Evolutionary conservation across 2,113 vertebrate genomes (phyloP), one percentile per base, ranked within the genome.

Genomic region (Dromas ardeola): DNA sequence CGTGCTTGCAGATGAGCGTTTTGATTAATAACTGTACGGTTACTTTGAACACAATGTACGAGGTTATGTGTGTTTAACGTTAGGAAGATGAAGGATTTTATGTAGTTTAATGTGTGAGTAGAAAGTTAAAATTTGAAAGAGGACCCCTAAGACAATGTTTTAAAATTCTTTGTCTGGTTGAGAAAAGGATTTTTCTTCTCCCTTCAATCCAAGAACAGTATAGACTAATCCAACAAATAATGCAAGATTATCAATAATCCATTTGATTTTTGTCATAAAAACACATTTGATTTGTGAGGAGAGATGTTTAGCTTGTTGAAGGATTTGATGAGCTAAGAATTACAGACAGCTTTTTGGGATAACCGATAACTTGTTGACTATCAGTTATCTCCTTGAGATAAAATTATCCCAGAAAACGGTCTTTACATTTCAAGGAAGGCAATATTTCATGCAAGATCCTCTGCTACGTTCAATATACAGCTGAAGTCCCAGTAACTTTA

Each of bases 41-140:
- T 29, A 2, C 50, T 29, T 18, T 5, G 7, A 5, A 20, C 8
- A 8, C 5, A 0, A 21, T 15, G 9, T 9, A 0, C 7, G 45
- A 23, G 45, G 45, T 11, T 23, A 0, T 1, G 18, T 8, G 30
- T 42, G 18, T 8, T 53, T 47, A 1, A 10, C 6, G 11, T 38
- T 18, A 25, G 42, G 40, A 49, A 32, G 45, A 19, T 15, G n/a
- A 66, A 38, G 1, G 2, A 4, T 59, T 53, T 58, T 34, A 19
- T 3, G 2, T 5, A 5, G 26, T 36, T 81, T 21, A 52, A 38
- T 43, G 13, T 26, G 10, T 10, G 56, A 80, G n/a, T 34, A 61
- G 61, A 38, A 55, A 15, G 7, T 67, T 74, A 42, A 53, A 53
- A 23, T 38, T 42, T 72, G 29, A 26, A 70, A 63, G 66, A 42